Evolutionary conservation across 2,797 vertebrate species (phyloP), one percentile per base, ranked within the genome.

Genomic region (Limnodromus scolopaceus): DNA sequence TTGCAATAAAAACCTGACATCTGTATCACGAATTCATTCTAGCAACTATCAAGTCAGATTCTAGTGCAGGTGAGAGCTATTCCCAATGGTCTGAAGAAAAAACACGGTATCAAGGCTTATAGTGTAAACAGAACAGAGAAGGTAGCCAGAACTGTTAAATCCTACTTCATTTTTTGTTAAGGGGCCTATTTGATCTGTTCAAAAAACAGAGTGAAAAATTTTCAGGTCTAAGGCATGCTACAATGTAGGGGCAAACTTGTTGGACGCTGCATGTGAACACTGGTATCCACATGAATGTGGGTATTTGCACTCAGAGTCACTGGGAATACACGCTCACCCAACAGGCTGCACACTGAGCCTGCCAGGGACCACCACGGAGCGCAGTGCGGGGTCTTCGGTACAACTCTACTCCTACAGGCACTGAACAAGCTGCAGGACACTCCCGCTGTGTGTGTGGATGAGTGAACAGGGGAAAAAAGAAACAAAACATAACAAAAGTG

Each of bases 321-420:
- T 4, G 22, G 43, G 43, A 49, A 72, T 13, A 39, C 25, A 28
- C 23, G 8, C 28, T 16, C 10, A 19, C 69, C 45, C 0, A 5
- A 30, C 6, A 45, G 34, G 22, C 25, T 60, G 55, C 5, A 64
- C 9, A 10, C 10, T 11, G 64, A 57, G 58, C 27, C 63, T 43
- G 32, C 13, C 27, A 23, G 43, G 36, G 36, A 19, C 41, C 3
- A 0, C 1, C n/a, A 30, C 12, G 51, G 34, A 65, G 14, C 1
- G 24, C 24, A 76, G 32, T 1, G 15, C 39, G 16, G 2, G 4
- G 16, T 20, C 41, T 71, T 39, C 1, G 4, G 18, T 16, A 68
- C 36, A 18, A 86, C 24, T 57, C 57, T 38, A 4, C 19, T 30
- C n/a, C 11, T 3, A 41, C 16, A n/a, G 51, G 19, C 36, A 64